Conservation (phyloP, 1,140 invertebrate species). For the Solen grandis region DNA sequence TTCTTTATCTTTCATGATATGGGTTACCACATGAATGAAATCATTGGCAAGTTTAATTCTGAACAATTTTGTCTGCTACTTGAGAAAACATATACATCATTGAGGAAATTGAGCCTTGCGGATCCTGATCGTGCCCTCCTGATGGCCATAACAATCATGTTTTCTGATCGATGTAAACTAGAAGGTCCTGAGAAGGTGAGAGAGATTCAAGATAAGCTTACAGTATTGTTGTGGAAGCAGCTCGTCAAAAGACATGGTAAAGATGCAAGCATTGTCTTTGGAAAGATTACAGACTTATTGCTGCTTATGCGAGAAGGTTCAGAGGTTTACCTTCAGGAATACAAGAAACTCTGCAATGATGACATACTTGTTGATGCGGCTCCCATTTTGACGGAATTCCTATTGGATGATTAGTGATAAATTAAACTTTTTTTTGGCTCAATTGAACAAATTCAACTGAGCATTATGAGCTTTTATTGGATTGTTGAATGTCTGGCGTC, state of each 20-base stretch:
- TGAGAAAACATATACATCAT: background rate
- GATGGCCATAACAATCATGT: constrained; percentile 6
- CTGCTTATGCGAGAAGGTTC: constrained; percentile 2
- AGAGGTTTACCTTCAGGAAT: constrained; percentile 34
- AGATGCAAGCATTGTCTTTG: background rate
- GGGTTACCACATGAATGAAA: constrained; percentile 35
- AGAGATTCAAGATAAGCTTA: background rate
- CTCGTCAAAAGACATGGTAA: background rate
- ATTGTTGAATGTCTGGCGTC: no score
- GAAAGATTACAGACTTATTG: constrained; percentile 23
- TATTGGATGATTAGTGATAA: constrained; percentile 34
- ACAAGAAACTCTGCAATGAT: constrained; percentile 37
- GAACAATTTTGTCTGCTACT: background rate
- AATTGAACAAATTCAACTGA: no score
- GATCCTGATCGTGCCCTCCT: constrained; percentile 29
- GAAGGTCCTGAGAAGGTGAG: constrained; percentile 10
- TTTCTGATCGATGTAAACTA: constrained; percentile 33
- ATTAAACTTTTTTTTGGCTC: no score
- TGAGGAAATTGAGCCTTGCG: constrained; percentile 25
- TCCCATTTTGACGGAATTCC: constrained; percentile 47
- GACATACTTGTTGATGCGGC: constrained; percentile 19
- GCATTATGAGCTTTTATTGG: no score
- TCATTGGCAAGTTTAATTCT: constrained; percentile 23
- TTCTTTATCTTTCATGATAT: constrained; percentile 15
- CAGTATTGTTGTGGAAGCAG: background rate